Base-by-base conservation (phyloP, 2,888 invertebrate genomes). In the Caenorhabditis afra region DNA sequence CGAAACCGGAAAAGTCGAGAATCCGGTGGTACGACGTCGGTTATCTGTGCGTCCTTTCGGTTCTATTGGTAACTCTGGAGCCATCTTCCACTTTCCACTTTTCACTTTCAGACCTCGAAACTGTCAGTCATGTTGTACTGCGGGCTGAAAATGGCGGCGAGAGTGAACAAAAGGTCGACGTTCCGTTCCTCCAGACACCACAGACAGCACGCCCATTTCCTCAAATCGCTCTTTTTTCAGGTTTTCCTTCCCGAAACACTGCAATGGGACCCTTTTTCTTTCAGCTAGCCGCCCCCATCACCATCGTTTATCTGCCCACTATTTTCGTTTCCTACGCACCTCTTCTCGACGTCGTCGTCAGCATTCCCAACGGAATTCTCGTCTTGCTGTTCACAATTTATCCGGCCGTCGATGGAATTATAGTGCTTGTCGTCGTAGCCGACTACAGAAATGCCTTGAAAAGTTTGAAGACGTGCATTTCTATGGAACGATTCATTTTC, bases 241-340 rank as follows among this genome's bases (percentile, higher is more conserved):
- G 65, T 65, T 10, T 14, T 14, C 49, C 8, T 49, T 7, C 8
- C 3, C 18, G 18, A 8, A 5, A 14, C 35, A 14, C 0, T 22
- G 7, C 52, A 23, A 23, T 52, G 23, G 20, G 7, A 18, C 7
- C 7, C 11, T n/a, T 20, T 20, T 37, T n/a, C n/a, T 37, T 62
- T 22, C 53, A 65, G 65, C 29, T 65, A 1, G 23, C 52, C 12
- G 16, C 65, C 7, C 65, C 65, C 1, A 29, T 45, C 11, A 1
- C 44, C 14, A 65, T 65, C 5, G 45, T 65, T 14, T 65, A 65
- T 39, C 35, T 65, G 1, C 65, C 65, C 1, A 65, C 65, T 8
- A 44, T 65, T n/a, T 29, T 53, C 14, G 5, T 65, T 1, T 41
- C 65, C 23, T 65, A 65, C 18, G 44, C 53, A 0, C 65, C 65